Percentiles rank a stretch among this genome's conserved stretches.
These are phyloP conservation scores for Hydractinia symbiolongicarpus DNA, from an alignment of 30 jellyfish, hydroid and myxozoan species.

Conservation along the genomic window DNA sequence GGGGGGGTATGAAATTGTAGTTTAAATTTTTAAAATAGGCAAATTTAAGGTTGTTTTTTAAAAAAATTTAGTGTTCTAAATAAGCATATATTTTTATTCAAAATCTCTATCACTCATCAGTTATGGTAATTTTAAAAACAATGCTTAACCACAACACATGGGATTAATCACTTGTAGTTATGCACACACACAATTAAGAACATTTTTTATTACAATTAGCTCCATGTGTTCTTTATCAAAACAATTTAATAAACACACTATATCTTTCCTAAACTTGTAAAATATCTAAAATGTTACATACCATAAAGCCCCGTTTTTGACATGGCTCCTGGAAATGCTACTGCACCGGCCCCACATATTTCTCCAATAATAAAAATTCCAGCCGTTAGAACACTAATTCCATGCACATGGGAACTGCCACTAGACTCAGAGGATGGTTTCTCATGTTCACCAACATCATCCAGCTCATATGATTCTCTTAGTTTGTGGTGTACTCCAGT, in stretches of 20 bases:
- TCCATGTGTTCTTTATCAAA: neutral
- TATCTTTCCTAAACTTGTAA: neutral
- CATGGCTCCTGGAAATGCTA: conserved; percentile 46
- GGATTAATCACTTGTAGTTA: too few relatives aligned
- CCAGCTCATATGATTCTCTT: conserved; percentile 29
- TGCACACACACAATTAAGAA: too few relatives aligned
- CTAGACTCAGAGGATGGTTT: neutral
- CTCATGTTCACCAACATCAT: neutral
- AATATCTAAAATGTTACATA: neutral
- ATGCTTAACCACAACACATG: too few relatives aligned
- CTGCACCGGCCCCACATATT: conserved; percentile 48
- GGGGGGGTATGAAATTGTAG: neutral
- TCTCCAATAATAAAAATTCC: conserved; percentile 46
- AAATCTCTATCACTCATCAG: too few relatives aligned
- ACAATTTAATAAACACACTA: neutral
- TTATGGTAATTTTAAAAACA: too few relatives aligned
- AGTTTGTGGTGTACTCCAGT: conserved; percentile 19
- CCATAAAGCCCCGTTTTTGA: conserved; percentile 41
- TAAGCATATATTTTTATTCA: too few relatives aligned
- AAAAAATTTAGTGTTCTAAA: too few relatives aligned
- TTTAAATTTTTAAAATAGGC: too few relatives aligned
- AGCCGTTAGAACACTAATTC: conserved; percentile 38
- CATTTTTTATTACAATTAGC: too few relatives aligned
- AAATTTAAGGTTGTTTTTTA: too few relatives aligned
- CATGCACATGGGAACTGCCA: conserved; percentile 19